phyloP scores from a whole-genome alignment of 2,113 vertebrate species.

The Gymnobelideus leadbeateri region DNA sequence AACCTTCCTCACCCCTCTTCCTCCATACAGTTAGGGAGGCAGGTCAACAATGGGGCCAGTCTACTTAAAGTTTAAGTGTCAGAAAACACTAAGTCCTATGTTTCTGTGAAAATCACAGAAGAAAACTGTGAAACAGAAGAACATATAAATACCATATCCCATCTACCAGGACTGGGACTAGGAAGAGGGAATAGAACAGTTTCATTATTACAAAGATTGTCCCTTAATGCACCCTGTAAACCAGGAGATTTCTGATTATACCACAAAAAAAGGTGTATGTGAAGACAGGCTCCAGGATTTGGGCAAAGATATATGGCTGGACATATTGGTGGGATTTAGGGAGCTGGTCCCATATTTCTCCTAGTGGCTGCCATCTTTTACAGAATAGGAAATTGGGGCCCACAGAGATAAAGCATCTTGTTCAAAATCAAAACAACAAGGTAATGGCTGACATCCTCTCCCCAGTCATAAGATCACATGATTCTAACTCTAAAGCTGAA shows the following conservation, averaged over 20 bases:
- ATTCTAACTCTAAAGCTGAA: neutral
- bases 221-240: neutral
- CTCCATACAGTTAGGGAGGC: neutral
- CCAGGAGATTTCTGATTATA: neutral
- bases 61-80: neutral
- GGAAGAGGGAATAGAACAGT: neutral
- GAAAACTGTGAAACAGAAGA: neutral
- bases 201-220: conserved; percentile 7
- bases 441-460: too few relatives aligned
- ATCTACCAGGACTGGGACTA: neutral
- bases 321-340: neutral
- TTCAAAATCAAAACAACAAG: neutral
- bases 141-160: neutral
- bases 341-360: neutral
- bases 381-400: neutral
- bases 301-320: neutral
- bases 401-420: neutral
- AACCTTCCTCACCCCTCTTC: neutral
- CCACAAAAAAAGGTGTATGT: neutral
- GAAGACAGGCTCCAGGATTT: neutral
- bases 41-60: neutral
- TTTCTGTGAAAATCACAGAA: neutral
- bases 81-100: neutral
- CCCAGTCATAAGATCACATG: neutral
- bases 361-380: neutral